Percentiles rank a stretch among this genome's conserved stretches.
Conservation (phyloP, 2,797 vertebrate genomes). For the Poeciliopsis turneri region DNA sequence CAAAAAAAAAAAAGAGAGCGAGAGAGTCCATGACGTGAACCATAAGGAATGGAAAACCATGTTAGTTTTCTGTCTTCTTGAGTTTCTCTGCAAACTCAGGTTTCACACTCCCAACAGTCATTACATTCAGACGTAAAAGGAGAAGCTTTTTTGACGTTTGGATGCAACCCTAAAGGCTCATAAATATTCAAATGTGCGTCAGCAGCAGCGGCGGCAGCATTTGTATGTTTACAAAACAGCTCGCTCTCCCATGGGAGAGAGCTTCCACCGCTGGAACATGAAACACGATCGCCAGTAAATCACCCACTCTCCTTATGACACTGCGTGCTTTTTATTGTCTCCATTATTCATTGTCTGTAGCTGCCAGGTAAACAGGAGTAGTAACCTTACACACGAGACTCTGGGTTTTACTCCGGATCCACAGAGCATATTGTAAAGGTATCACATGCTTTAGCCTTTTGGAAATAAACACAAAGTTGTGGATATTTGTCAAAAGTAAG, state of each 20-base stretch:
- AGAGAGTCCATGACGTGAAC: conserved; percentile 16
- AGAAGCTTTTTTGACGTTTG: conserved; percentile 49
- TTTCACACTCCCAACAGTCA: conserved; percentile 42
- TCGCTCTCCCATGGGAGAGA: conserved; percentile 65
- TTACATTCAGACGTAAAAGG: conserved; percentile 37
- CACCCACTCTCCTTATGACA: conserved; percentile 68
- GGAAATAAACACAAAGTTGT: not conserved
- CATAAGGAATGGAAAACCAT: conserved; percentile 32
- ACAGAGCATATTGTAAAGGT: not conserved
- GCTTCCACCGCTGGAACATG: conserved; percentile 68
- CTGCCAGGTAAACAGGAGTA: conserved; percentile 53
- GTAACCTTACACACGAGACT: conserved; percentile 64
- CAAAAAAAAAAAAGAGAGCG: not conserved
- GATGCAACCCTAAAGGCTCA: conserved; percentile 69
- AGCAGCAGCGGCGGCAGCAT: conserved; percentile 62
- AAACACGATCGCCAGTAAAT: conserved; percentile 75
- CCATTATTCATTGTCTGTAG: conserved; percentile 68
- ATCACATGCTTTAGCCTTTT: not conserved
- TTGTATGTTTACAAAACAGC: conserved; percentile 78
- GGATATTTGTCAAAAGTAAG: not conserved
- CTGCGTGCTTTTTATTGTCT: conserved; percentile 57
- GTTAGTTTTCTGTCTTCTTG: conserved; percentile 28
- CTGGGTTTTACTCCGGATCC: conserved; percentile 50
- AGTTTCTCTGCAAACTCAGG: conserved; percentile 38
- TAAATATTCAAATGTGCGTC: conserved; percentile 80